Conservation (phyloP, 2,888 invertebrate species). For the Gnatocerus cornutus region DNA sequence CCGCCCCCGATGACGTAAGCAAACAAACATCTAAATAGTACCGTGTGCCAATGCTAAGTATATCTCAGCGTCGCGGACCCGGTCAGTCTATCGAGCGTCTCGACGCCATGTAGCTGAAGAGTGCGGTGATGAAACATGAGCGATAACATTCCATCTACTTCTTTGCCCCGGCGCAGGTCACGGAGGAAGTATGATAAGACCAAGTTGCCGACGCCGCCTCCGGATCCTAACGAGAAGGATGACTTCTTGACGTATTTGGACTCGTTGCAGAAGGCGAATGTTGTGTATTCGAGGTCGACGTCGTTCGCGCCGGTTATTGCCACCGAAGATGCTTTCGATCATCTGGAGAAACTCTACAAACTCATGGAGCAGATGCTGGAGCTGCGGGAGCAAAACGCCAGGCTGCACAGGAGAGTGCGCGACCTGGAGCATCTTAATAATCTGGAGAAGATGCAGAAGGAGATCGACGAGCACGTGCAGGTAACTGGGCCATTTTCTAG, state of each 20-base stretch:
- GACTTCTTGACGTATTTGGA: constrained; percentile 72
- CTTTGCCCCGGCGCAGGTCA: constrained; percentile 35
- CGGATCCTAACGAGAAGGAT: constrained; percentile 66
- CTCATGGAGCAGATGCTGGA: constrained; percentile 85
- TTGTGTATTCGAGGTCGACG: constrained; percentile 70
- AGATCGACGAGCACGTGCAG: constrained; percentile 64
- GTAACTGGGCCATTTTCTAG: background rate
- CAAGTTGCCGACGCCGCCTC: constrained; percentile 71
- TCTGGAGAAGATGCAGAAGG: constrained; percentile 76
- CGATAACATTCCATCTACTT: constrained; percentile 56
- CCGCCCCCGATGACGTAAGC: constrained; percentile 38
- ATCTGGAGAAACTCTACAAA: constrained; percentile 84
- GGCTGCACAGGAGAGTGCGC: constrained; percentile 79
- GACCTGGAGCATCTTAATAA: constrained; percentile 83
- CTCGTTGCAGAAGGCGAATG: constrained; percentile 63
- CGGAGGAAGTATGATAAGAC: constrained; percentile 59
- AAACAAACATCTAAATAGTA: constrained; percentile 52
- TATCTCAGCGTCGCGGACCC: constrained; percentile 59
- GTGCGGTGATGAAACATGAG: constrained; percentile 50
- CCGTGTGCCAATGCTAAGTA: constrained; percentile 65
- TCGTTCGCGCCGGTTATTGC: constrained; percentile 73
- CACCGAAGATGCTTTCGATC: constrained; percentile 82
- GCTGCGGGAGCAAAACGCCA: constrained; percentile 81
- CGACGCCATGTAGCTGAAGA: constrained; percentile 52
- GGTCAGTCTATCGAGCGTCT: constrained; percentile 64